A percentile compares a stretch with the other conserved stretches of the same genome.
Evolutionary conservation across 1,140 invertebrate genomes (phyloP).

Genomic region (Papilio dardanus): DNA sequence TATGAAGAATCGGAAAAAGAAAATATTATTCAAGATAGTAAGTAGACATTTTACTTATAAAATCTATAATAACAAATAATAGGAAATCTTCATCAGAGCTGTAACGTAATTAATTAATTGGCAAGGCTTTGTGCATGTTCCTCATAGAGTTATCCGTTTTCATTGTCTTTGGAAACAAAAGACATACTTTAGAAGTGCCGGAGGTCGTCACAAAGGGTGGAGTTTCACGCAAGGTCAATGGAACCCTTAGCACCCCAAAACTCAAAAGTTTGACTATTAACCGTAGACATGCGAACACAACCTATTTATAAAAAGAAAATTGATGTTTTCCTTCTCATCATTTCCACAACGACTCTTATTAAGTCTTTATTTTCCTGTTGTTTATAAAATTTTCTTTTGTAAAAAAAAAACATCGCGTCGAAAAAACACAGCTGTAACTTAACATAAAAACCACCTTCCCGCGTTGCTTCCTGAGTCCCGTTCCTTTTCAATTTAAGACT

Average conservation of each 20-base stretch:
- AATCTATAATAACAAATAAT: not conserved
- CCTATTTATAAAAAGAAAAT: not conserved
- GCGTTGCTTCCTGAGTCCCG: constrained; percentile 32
- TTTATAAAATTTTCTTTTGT: constrained; percentile 31
- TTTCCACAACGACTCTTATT: not conserved
- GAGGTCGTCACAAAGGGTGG: not conserved
- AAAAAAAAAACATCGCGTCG: constrained; percentile 22
- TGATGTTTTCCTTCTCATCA: constrained; percentile 2
- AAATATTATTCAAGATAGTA: not conserved
- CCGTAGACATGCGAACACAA: not conserved
- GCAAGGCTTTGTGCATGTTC: not conserved
- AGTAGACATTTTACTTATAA: not conserved
- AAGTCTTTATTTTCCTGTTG: constrained; percentile 10
- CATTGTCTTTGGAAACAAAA: constrained; percentile 13
- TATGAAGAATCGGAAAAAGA: no score
- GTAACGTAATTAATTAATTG: not conserved
- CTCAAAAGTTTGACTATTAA: constrained; percentile 24
- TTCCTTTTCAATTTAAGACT: constrained; percentile 38
- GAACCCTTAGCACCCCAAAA: constrained; percentile 12
- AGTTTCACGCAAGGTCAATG: not conserved
- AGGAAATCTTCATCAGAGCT: not conserved
- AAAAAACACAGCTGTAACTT: constrained; percentile 33
- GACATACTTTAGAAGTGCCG: constrained; percentile 8
- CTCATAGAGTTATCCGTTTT: not conserved
- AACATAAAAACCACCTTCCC: constrained; percentile 33